Percentiles rank a stretch among this genome's conserved stretches.
Evolutionary conservation across 2,888 invertebrate species (phyloP).

Genomic region (Hetaerina titia): DNA sequence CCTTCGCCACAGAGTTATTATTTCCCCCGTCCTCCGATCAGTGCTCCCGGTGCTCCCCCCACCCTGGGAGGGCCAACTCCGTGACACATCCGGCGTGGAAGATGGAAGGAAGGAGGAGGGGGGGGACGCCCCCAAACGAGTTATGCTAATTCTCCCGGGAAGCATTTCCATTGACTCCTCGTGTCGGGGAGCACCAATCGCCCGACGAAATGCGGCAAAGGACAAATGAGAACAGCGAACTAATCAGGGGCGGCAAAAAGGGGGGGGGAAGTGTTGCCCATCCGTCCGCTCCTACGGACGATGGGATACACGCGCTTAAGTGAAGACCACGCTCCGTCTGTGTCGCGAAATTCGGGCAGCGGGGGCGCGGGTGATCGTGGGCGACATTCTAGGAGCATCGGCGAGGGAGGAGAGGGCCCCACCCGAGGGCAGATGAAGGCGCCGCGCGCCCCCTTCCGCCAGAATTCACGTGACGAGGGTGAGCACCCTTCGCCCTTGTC

Average conservation of each 20-base stretch:
- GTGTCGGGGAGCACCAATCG: conserved; percentile 1
- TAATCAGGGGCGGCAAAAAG: neutral
- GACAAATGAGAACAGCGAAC: neutral
- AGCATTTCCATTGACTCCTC: conserved; percentile 1
- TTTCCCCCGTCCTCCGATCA: no score
- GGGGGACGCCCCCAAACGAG: conserved; percentile 7
- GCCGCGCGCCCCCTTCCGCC: neutral
- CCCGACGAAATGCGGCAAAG: neutral
- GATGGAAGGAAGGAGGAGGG: neutral
- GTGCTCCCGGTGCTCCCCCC: neutral
- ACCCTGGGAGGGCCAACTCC: neutral
- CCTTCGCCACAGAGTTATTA: no score
- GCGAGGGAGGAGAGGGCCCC: neutral
- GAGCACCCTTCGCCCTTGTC: no score
- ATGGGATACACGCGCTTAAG: no score
- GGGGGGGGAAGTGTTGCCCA: neutral
- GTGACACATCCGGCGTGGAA: conserved; percentile 7
- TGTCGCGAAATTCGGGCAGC: neutral
- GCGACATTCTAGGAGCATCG: neutral
- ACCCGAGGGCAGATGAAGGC: neutral
- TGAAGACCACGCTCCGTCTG: no score
- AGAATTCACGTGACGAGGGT: no score
- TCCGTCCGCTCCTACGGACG: no score
- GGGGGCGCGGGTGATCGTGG: neutral
- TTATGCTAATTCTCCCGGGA: conserved; percentile 1